phyloP scores from a whole-genome alignment of 2,797 vertebrate genomes.

The Pangasius djambal region DNA sequence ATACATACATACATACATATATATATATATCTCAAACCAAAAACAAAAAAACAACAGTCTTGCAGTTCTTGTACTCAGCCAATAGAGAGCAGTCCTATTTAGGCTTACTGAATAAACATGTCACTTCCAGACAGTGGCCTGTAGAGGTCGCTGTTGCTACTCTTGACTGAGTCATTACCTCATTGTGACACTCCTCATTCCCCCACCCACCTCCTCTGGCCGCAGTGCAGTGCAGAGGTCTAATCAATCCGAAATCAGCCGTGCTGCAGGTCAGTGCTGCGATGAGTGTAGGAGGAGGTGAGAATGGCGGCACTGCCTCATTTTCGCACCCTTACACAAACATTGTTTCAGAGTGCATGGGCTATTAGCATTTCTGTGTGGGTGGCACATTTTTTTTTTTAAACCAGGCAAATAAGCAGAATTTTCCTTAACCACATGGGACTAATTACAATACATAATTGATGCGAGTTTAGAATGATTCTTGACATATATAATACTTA shows the following conservation, averaged over 20 bases:
- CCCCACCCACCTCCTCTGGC: constrained; percentile 19
- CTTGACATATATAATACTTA: constrained; percentile 34
- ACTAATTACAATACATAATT: constrained; percentile 33
- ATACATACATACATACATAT: too few species aligned
- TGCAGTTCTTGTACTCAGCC: constrained; percentile 70
- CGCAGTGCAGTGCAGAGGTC: constrained; percentile 68
- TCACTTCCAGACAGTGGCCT: constrained; percentile 57
- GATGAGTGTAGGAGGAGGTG: constrained; percentile 84
- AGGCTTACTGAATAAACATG: constrained; percentile 50
- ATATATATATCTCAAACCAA: too few species aligned
- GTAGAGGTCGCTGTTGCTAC: constrained; percentile 44
- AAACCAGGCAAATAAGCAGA: constrained; percentile 76
- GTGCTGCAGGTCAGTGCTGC: constrained; percentile 76
- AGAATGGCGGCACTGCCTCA: constrained; percentile 70
- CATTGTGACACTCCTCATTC: constrained; percentile 64
- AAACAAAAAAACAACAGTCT: constrained; percentile 30
- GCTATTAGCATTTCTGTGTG: constrained; percentile 82
- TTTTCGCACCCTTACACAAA: constrained; percentile 79
- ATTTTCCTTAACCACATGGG: constrained; percentile 37
- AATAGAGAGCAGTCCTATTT: constrained; percentile 82
- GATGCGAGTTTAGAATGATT: constrained; percentile 31
- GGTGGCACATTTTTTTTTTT: constrained; percentile 72
- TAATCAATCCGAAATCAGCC: constrained; percentile 79
- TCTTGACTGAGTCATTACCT: constrained; percentile 48
- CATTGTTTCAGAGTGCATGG: constrained; percentile 76